Conservation (phyloP, 2,888 invertebrate species). For the Eilema griseolum region DNA sequence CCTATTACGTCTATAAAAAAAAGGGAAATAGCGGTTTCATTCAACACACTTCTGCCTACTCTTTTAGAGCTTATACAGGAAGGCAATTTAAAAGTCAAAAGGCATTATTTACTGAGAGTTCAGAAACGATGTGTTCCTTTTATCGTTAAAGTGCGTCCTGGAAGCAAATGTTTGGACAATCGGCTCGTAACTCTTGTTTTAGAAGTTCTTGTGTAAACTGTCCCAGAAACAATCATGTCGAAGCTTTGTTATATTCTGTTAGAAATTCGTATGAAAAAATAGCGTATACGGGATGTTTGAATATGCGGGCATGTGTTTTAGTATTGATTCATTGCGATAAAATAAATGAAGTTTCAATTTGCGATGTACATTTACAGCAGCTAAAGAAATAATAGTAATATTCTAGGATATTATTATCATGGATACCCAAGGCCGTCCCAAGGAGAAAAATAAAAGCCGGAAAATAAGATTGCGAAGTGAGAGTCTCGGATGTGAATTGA, state of each 20-base stretch:
- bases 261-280: conserved; percentile 28
- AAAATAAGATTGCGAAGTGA: no score
- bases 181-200: conserved; percentile 51
- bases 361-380: background rate
- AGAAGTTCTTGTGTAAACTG: conserved; percentile 49
- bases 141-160: conserved; percentile 32
- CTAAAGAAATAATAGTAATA: background rate
- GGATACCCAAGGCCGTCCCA: no score
- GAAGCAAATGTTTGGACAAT: conserved; percentile 50
- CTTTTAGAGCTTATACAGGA: background rate
- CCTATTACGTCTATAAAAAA: background rate
- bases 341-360: background rate
- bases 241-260: conserved; percentile 24
- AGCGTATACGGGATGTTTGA: conserved; percentile 8
- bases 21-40: fast-evolving
- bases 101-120: conserved; percentile 15
- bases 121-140: conserved; percentile 19
- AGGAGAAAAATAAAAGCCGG: no score
- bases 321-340: conserved; percentile 1
- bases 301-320: background rate
- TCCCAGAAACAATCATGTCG: conserved; percentile 44
- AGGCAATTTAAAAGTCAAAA: conserved; percentile 5
- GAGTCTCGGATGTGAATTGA: no score
- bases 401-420: background rate
- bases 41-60: background rate